Evolutionary conservation across 2,888 invertebrate genomes (phyloP).

Genomic region (Polyommatus iphigenia): DNA sequence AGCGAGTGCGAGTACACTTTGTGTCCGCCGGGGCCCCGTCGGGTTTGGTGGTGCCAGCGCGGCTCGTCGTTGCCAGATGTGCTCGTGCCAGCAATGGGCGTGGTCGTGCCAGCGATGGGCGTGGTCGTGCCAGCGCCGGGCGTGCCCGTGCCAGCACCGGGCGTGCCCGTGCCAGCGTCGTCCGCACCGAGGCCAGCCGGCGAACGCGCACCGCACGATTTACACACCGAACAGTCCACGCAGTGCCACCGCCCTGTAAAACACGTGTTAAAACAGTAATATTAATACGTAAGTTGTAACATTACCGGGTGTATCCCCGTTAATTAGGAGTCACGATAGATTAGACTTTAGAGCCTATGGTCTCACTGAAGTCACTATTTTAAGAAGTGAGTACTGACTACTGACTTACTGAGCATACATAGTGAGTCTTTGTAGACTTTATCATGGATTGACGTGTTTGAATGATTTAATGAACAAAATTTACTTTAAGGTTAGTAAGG

Average conservation of each 20-base stretch:
- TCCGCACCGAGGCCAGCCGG: slow-evolving; percentile 47
- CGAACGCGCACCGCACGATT: slow-evolving; percentile 80
- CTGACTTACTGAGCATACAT: no score
- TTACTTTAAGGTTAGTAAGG: no score
- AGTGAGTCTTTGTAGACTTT: no score
- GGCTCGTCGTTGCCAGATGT: slow-evolving; percentile 40
- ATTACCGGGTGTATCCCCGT: no score
- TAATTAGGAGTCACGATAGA: no score
- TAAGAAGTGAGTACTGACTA: no score
- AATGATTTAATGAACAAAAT: no score
- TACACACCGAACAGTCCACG: slow-evolving; percentile 86
- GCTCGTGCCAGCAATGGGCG: slow-evolving; percentile 40
- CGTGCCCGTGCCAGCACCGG: slow-evolving; percentile 9
- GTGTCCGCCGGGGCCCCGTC: slow-evolving; percentile 72
- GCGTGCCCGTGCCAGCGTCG: neutral
- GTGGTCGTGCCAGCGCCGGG: slow-evolving; percentile 6
- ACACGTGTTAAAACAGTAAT: neutral
- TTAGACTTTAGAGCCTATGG: no score
- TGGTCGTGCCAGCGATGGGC: slow-evolving; percentile 30
- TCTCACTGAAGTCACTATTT: no score
- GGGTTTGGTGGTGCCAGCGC: slow-evolving; percentile 74
- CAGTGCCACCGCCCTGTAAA: slow-evolving; percentile 90
- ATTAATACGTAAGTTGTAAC: neutral
- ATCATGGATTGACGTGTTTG: no score
- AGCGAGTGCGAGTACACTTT: slow-evolving; percentile 80